Evolutionary conservation across 1,140 invertebrate genomes (phyloP).

Genomic region (Scaptodrosophila lebanonensis): DNA sequence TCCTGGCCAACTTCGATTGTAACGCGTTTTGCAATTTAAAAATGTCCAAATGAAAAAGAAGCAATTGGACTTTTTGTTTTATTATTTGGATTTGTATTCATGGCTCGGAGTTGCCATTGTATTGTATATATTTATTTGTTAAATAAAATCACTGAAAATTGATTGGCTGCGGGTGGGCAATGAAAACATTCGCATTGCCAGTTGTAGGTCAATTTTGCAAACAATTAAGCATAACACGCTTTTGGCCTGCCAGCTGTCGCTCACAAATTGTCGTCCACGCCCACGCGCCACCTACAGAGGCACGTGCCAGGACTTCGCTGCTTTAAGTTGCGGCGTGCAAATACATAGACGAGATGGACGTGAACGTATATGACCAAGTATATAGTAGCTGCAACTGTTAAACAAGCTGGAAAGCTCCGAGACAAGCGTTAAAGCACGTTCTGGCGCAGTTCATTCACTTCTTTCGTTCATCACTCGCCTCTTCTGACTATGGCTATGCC

Average conservation of each 20-base stretch:
- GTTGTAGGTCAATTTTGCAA: constrained; percentile 42
- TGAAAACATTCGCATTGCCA: not conserved
- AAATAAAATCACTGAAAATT: constrained; percentile 47
- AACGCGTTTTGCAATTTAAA: constrained; percentile 13
- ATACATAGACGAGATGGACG: constrained; percentile 4
- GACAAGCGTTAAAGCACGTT: constrained; percentile 56
- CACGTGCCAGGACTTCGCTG: constrained; percentile 10
- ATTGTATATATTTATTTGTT: constrained; percentile 39
- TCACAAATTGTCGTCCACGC: no score
- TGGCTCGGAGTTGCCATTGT: not conserved
- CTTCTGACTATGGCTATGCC: no score
- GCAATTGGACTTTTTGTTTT: constrained; percentile 1
- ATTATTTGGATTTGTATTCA: not conserved
- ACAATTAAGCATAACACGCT: constrained; percentile 40
- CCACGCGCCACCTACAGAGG: not conserved
- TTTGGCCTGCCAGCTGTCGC: constrained; percentile 7
- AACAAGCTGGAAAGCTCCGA: constrained; percentile 54
- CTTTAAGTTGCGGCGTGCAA: constrained; percentile 4
- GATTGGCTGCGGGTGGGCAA: constrained; percentile 2
- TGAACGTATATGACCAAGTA: constrained; percentile 36
- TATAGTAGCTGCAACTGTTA: constrained; percentile 41
- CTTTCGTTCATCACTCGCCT: not conserved
- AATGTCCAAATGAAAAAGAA: constrained; percentile 7
- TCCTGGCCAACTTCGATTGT: no score
- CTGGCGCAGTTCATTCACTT: constrained; percentile 42